Evolutionary conservation across 2,797 vertebrate genomes (phyloP).

Genomic region (Staurois parvus): DNA sequence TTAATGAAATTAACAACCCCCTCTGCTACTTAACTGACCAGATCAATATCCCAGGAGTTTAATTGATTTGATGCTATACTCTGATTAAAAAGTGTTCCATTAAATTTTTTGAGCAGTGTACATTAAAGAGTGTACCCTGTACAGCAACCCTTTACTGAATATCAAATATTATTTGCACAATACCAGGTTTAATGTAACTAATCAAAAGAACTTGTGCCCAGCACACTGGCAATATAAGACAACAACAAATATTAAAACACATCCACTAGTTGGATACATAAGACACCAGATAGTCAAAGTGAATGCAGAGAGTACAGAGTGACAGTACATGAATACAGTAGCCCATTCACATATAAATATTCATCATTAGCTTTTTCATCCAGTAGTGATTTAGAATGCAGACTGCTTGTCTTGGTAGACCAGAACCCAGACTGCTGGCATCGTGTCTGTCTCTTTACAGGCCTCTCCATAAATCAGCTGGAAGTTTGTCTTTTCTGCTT

Average conservation of each 20-base stretch:
- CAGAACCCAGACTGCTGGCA: not conserved
- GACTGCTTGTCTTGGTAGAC: not conserved
- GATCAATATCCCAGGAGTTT: no score
- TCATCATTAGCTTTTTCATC: not conserved
- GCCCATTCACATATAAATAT: not conserved
- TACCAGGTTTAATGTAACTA: no score
- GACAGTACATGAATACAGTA: not conserved
- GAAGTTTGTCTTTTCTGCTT: constrained; percentile 17
- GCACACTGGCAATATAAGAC: no score
- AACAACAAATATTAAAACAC: not conserved
- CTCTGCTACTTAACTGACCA: no score
- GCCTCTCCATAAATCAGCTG: constrained; percentile 31
- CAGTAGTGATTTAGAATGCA: not conserved
- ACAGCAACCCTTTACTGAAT: no score
- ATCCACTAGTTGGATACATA: not conserved
- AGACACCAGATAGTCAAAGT: not conserved
- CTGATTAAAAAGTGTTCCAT: no score
- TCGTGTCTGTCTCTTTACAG: not conserved
- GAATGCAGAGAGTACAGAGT: not conserved
- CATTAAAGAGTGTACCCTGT: no score
- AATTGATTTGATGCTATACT: no score
- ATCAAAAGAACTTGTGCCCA: no score
- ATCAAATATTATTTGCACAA: no score
- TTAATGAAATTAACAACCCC: no score
- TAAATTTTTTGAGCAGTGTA: no score